Evolutionary conservation across 92 coral and sea anemone species (phyloP).

Genomic region (Ricordea florida): DNA sequence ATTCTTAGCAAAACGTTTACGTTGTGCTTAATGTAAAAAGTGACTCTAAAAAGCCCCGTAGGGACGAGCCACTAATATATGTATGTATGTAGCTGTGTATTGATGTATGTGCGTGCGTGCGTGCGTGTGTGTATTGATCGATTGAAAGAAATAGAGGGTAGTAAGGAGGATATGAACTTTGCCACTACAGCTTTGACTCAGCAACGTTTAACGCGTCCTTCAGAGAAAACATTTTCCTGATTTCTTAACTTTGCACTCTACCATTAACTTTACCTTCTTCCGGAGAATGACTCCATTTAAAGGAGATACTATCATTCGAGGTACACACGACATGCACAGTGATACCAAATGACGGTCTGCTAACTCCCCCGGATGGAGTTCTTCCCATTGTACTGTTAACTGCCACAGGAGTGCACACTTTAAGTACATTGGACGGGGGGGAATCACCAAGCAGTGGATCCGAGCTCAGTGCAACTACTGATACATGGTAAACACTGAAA

Average conservation of each 20-base stretch:
- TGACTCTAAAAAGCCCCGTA: too few species aligned
- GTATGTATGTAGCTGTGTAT: too few species aligned
- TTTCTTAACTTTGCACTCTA: not conserved
- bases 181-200: too few species aligned
- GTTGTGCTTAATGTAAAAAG: too few species aligned
- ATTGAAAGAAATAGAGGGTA: too few species aligned
- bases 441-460: conserved; percentile 75
- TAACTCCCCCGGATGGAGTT: not conserved
- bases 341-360: conserved; percentile 8
- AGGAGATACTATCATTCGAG: conserved; percentile 48
- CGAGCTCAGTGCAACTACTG: conserved; percentile 60
- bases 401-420: conserved; percentile 64
- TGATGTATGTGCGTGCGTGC: too few species aligned
- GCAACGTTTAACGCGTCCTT: too few species aligned
- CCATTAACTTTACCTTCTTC: conserved; percentile 16
- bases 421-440: conserved; percentile 70
- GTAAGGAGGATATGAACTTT: too few species aligned
- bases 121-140: too few species aligned
- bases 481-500: conserved; percentile 68
- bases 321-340: conserved; percentile 39
- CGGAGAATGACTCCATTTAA: conserved; percentile 48
- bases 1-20: too few species aligned
- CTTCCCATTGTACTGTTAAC: conserved; percentile 38
- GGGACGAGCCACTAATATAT: too few species aligned
- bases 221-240: too few species aligned